phyloP scores from a whole-genome alignment of 2,113 vertebrate genomes.

The Daboia siamensis region DNA sequence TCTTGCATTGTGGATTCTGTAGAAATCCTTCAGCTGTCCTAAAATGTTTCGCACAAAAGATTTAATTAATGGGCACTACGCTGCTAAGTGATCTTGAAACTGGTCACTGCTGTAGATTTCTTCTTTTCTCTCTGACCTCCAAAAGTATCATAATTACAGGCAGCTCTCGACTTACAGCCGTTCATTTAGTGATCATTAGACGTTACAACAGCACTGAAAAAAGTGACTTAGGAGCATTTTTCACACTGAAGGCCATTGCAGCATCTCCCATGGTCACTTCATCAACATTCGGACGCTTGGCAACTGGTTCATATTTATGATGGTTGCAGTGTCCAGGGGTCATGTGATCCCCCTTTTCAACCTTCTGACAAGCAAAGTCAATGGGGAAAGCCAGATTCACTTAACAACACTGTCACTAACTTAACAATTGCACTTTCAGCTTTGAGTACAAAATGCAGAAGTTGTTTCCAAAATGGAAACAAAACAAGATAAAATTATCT shows the following conservation, averaged over 20 bases:
- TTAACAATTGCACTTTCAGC: not conserved
- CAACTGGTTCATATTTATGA: not conserved
- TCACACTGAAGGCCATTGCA: not conserved
- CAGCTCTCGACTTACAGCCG: not conserved
- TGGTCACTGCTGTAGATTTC: not conserved
- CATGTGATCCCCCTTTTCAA: not conserved
- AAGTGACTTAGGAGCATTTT: not conserved
- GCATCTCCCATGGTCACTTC: not conserved
- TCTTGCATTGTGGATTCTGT: not conserved
- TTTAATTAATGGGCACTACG: not conserved
- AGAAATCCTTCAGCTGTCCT: not conserved
- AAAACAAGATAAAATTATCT: no score
- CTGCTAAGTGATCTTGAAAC: not conserved
- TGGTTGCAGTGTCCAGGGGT: not conserved
- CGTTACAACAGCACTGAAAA: not conserved
- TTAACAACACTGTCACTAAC: not conserved
- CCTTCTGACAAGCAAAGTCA: not conserved
- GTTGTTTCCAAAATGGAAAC: no score
- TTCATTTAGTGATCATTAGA: not conserved
- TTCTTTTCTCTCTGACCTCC: not conserved
- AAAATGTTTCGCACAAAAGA: not conserved
- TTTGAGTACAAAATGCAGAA: no score
- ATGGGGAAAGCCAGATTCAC: not conserved
- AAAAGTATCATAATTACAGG: not conserved
- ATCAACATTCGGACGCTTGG: not conserved